phyloP scores from a whole-genome alignment of 2,797 vertebrate genomes.

The Melanotaenia maccullochi region DNA sequence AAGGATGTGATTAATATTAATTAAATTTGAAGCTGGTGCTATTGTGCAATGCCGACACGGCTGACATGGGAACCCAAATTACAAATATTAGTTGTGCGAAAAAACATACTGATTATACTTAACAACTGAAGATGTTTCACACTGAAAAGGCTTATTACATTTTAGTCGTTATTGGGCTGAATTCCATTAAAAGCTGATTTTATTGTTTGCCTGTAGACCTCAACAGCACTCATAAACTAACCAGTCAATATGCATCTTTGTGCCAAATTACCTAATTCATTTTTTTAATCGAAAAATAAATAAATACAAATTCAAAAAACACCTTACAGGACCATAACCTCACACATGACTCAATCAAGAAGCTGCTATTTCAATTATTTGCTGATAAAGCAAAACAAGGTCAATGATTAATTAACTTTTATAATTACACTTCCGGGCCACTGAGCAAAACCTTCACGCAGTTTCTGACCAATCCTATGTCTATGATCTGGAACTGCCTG shows the following conservation, averaged over 20 bases:
- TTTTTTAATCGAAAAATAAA: not conserved
- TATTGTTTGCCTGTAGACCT: not conserved
- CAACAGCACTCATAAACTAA: not conserved
- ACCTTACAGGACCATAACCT: not conserved
- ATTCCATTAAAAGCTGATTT: not conserved
- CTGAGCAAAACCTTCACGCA: constrained; percentile 5
- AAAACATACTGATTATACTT: too few relatives aligned
- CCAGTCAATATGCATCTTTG: not conserved
- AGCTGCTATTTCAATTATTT: constrained; percentile 8
- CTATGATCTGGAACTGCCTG: not conserved
- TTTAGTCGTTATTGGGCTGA: not conserved
- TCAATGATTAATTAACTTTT: constrained; percentile 33
- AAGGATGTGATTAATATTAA: not conserved
- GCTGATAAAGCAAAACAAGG: constrained; percentile 1
- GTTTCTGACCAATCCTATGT: not conserved
- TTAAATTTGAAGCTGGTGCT: not conserved
- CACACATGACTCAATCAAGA: not conserved
- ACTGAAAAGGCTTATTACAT: not conserved
- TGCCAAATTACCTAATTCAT: not conserved
- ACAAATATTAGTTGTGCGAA: too few relatives aligned
- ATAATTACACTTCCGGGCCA: constrained; percentile 17
- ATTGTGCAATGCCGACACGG: not conserved
- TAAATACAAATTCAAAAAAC: not conserved
- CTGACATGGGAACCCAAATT: too few relatives aligned
- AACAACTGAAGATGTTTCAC: not conserved